phyloP scores from a whole-genome alignment of 1,140 invertebrate genomes.

The Olivierus martensii region DNA sequence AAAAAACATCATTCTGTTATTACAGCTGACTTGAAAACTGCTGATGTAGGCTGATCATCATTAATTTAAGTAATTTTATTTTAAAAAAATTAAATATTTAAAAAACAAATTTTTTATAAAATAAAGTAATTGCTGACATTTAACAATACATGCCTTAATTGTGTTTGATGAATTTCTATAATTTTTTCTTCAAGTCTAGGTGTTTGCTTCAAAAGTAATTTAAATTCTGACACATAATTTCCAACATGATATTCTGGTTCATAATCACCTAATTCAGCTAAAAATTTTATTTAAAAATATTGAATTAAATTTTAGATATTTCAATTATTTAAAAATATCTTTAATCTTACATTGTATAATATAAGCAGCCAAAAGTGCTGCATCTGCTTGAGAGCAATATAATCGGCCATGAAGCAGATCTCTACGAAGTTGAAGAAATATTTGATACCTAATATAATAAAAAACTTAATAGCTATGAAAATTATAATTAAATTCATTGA shows the following conservation, averaged over 20 bases:
- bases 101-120: too few relatives aligned
- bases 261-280: conserved; percentile 89
- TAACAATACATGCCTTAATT: conserved; percentile 31
- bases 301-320: background rate
- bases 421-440: conserved; percentile 85
- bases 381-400: conserved; percentile 74
- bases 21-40: too few relatives aligned
- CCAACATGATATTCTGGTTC: conserved; percentile 73
- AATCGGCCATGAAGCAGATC: conserved; percentile 88
- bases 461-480: background rate
- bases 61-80: too few relatives aligned
- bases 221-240: conserved; percentile 82
- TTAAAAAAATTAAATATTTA: too few relatives aligned
- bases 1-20: too few relatives aligned
- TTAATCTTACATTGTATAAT: conserved; percentile 52
- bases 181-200: conserved; percentile 76
- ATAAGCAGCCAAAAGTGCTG: conserved; percentile 74
- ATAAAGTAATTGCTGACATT: too few relatives aligned
- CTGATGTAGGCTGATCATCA: too few relatives aligned
- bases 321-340: background rate
- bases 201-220: conserved; percentile 82
- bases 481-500: too few relatives aligned
- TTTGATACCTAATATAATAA: conserved; percentile 48
- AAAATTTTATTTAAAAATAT: background rate
- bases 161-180: conserved; percentile 67